phyloP scores from a whole-genome alignment of 2,797 vertebrate genomes.

The Gila robusta region DNA sequence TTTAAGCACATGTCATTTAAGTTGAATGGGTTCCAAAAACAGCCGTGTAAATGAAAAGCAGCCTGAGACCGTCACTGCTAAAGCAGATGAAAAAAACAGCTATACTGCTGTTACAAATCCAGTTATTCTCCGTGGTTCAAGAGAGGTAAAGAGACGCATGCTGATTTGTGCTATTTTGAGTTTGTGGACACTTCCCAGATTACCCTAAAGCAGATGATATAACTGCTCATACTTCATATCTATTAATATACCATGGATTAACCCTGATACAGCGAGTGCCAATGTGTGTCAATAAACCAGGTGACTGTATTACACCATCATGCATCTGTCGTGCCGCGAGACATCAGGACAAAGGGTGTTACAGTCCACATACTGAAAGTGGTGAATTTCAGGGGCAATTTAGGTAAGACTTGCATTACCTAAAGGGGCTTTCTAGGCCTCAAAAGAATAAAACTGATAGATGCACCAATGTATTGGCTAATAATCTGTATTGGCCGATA shows the following conservation, averaged over 20 bases:
- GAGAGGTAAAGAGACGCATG: neutral
- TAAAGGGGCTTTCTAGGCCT: neutral
- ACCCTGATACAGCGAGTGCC: slow-evolving; percentile 23
- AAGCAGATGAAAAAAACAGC: neutral
- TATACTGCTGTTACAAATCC: neutral
- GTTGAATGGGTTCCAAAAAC: neutral
- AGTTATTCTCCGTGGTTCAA: neutral
- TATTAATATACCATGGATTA: slow-evolving; percentile 42
- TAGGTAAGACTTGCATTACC: neutral
- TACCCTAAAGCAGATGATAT: slow-evolving; percentile 30
- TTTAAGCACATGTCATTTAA: neutral
- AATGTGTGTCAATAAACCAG: slow-evolving; percentile 25
- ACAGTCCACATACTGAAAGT: neutral
- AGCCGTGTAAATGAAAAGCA: neutral
- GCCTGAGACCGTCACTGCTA: neutral
- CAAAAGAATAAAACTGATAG: neutral
- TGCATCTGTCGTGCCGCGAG: neutral
- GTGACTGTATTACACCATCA: slow-evolving; percentile 11
- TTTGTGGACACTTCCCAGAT: slow-evolving; percentile 3
- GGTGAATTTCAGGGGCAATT: neutral
- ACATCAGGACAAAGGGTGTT: neutral
- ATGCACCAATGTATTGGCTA: neutral
- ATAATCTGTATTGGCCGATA: neutral
- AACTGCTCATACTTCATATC: slow-evolving; percentile 24
- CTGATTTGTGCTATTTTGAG: slow-evolving; percentile 26